phyloP scores from a whole-genome alignment of 2,888 invertebrate genomes.

The Coecobrya sp. region DNA sequence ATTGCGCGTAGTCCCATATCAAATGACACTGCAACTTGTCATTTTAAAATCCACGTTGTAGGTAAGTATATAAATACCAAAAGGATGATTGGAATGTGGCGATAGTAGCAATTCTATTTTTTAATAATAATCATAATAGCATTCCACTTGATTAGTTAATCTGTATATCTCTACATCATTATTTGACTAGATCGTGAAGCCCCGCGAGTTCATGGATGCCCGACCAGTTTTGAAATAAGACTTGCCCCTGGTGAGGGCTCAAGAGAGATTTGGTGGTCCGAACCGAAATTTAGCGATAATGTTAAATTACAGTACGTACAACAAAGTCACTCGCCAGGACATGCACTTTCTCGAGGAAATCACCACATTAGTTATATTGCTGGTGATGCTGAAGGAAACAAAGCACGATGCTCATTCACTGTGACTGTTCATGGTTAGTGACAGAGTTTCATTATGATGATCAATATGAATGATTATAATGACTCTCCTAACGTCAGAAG shows the following conservation, averaged over 20 bases:
- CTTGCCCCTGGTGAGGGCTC: constrained; percentile 89
- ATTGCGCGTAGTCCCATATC: constrained; percentile 90
- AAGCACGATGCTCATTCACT: constrained; percentile 90
- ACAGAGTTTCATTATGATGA: not conserved
- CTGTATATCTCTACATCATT: constrained; percentile 61
- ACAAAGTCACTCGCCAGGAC: constrained; percentile 89
- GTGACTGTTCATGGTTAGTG: constrained; percentile 90
- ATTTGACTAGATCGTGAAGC: constrained; percentile 89
- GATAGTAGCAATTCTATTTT: not conserved
- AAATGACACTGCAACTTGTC: constrained; percentile 90
- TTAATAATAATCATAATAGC: not conserved
- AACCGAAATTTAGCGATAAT: constrained; percentile 90
- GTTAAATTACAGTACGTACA: constrained; percentile 89
- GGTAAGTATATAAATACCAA: constrained; percentile 87
- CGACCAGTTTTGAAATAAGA: constrained; percentile 90
- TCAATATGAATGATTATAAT: too few species aligned
- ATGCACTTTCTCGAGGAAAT: constrained; percentile 89
- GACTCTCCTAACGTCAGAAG: too few species aligned
- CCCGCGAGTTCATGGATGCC: constrained; percentile 90
- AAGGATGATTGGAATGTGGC: constrained; percentile 32
- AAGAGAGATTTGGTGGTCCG: constrained; percentile 90
- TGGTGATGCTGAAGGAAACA: constrained; percentile 90
- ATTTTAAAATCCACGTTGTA: constrained; percentile 90
- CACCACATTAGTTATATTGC: constrained; percentile 91
- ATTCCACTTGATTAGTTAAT: not conserved